Evolutionary conservation across 2,113 vertebrate species (phyloP).

Genomic region (Vidua chalybeata): DNA sequence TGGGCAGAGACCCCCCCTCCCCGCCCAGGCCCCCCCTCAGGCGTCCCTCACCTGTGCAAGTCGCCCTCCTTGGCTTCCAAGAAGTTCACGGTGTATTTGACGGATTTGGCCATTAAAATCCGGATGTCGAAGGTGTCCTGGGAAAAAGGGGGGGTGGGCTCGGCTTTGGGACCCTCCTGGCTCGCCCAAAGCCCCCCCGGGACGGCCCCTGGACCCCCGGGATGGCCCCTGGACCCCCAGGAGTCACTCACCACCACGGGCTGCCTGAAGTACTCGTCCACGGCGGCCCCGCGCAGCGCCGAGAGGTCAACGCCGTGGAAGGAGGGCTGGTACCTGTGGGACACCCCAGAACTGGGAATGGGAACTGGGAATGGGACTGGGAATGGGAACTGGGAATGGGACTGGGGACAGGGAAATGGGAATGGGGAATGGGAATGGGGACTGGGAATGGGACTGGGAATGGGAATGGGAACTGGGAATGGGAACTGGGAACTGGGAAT

Average conservation of each 20-base stretch:
- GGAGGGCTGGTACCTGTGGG: slow-evolving; percentile 91
- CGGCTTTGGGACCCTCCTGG: neutral
- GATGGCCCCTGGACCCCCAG: no score
- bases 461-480: no score
- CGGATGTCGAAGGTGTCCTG: neutral
- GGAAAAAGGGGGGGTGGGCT: neutral
- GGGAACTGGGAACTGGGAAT: no score
- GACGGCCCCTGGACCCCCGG: neutral
- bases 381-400: neutral
- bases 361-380: accelerated
- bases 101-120: neutral
- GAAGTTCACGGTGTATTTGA: neutral
- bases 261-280: slow-evolving; percentile 95
- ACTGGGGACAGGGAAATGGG: neutral
- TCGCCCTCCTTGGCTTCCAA: neutral
- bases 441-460: neutral
- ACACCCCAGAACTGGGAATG: no score
- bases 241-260: slow-evolving; percentile 88
- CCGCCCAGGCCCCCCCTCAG: no score
- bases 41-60: neutral
- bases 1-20: no score
- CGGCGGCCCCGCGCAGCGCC: slow-evolving; percentile 88
- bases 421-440: neutral
- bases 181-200: neutral
- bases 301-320: slow-evolving; percentile 95